Conservation (phyloP, 2,888 invertebrate species). For the Homarus gammarus region DNA sequence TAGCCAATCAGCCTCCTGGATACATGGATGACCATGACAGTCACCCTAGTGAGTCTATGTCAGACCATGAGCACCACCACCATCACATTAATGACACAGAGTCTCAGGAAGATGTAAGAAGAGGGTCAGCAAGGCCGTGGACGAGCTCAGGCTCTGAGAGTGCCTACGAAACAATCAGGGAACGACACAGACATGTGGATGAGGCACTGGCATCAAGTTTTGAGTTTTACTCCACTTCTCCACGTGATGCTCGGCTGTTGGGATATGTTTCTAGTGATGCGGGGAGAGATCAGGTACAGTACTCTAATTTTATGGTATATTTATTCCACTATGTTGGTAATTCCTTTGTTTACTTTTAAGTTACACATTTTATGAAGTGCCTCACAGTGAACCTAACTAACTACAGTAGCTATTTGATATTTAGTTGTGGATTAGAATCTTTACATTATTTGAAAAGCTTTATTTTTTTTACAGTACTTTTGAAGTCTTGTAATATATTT, state of each 20-base stretch:
- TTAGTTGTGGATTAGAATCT: too few species aligned
- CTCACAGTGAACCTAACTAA: too few species aligned
- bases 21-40: constrained; percentile 67
- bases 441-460: too few species aligned
- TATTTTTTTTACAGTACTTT: too few species aligned
- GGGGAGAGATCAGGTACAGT: constrained; percentile 25
- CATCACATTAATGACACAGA: constrained; percentile 14
- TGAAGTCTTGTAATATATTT: too few species aligned
- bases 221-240: constrained; percentile 74
- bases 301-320: background rate
- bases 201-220: constrained; percentile 75
- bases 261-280: constrained; percentile 53
- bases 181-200: constrained; percentile 71
- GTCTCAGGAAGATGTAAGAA: constrained; percentile 32
- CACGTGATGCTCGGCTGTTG: constrained; percentile 59
- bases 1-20: constrained; percentile 70
- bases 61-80: constrained; percentile 55
- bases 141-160: constrained; percentile 76
- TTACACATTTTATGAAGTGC: too few species aligned
- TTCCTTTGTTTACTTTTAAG: too few species aligned
- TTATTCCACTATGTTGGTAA: too few species aligned
- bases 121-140: constrained; percentile 35
- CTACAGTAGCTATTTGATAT: too few species aligned
- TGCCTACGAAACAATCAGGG: constrained; percentile 73
- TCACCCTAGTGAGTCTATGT: constrained; percentile 70